Base-by-base conservation (phyloP, 2,888 invertebrate species). In the Mycalesis mineus region DNA sequence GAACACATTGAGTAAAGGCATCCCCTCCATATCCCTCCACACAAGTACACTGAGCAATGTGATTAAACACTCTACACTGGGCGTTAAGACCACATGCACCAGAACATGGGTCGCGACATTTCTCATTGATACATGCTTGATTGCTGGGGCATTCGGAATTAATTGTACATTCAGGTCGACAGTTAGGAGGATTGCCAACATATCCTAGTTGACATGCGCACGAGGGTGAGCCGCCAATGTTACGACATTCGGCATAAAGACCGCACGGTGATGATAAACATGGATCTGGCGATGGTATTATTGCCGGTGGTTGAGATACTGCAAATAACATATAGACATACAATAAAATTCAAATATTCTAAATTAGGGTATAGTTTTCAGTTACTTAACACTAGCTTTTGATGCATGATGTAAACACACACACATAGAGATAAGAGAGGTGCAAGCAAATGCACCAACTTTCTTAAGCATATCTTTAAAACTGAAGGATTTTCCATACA, bases 251-350 rank as follows among this genome's bases (percentile, higher is more conserved):
- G 4, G 93, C 91, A 70, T 93, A 92, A 11, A 91, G 77, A 22
- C 94, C 94, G 73, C 94, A 94, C 6, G 93, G 93, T n/a, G 94
- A 93, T 41, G 93, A 92, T 14, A 91, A 79, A 70, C 94, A 94
- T 7, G 94, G 93, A 74, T 94, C 91, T 62, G 60, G 54, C 31
- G 68, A 60, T 48, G 73, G 71, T 58, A 65, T 55, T 59, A 70
- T 68, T 53, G 66, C 66, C 40, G 80, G 81, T 51, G 82, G 80
- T 65, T 77, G 76, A 13, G 81, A 83, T 57, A 82, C 87, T 88
- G 69, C 60, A 81, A 80, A 65, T 14, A 65, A n/a, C n/a, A n/a
- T n/a, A n/a, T n/a, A n/a, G n/a, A n/a, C n/a, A n/a, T n/a, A n/a
- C n/a, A n/a, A n/a, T n/a, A n/a, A n/a, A n/a, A n/a, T n/a, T n/a